Conservation (phyloP, 1,140 invertebrate species). For the Pachypeltis micranthus region DNA sequence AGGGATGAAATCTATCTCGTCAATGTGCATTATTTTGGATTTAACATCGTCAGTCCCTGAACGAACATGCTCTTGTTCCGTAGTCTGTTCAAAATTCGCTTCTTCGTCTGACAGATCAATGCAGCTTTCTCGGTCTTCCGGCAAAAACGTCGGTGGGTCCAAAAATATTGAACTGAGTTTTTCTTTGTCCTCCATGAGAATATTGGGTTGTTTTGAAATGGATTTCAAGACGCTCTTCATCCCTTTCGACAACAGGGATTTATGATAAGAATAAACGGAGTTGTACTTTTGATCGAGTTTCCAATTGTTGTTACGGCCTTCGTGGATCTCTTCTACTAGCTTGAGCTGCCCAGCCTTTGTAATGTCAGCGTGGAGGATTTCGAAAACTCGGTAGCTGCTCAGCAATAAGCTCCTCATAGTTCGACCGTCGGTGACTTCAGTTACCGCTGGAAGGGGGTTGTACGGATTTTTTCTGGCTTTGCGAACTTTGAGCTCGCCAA, state of each 20-base stretch:
- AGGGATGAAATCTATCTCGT: background rate
- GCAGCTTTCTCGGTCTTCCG: background rate
- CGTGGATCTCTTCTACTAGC: background rate
- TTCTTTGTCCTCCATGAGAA: background rate
- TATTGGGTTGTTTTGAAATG: background rate
- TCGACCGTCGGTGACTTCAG: background rate
- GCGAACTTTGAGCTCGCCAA: background rate
- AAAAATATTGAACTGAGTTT: background rate
- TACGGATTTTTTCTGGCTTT: background rate
- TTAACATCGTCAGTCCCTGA: background rate
- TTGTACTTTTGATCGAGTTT: background rate
- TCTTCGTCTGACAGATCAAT: background rate
- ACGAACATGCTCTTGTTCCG: background rate
- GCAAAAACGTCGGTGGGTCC: constrained; percentile 2
- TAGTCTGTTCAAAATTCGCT: background rate
- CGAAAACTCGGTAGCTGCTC: background rate
- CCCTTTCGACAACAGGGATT: background rate
- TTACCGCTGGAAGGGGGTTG: background rate
- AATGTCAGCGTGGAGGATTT: background rate
- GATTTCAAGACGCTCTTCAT: background rate
- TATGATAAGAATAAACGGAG: background rate
- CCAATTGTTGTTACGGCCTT: background rate
- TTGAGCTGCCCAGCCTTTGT: background rate
- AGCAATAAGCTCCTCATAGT: background rate
- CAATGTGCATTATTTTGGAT: background rate